A percentile compares a stretch with the other conserved stretches of the same genome.
These are phyloP conservation scores for Cetonia aurata DNA, from an alignment of 2,888 invertebrate genomes.

Conservation along the genomic window DNA sequence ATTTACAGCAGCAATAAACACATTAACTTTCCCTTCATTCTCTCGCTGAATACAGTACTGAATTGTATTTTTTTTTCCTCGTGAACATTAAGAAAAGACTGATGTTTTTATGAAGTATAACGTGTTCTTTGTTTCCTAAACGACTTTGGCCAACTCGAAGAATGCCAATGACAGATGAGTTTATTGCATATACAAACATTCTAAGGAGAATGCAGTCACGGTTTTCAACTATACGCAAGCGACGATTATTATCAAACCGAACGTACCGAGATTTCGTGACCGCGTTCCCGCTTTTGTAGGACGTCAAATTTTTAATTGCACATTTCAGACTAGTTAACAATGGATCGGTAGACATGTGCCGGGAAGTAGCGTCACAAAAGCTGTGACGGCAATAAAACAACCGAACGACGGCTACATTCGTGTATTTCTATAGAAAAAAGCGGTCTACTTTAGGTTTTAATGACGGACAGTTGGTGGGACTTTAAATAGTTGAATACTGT, in stretches of 20 bases:
- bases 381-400: conserved; percentile 30
- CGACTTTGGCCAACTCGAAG: conserved; percentile 7
- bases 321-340: conserved; percentile 15
- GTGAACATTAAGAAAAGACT: background rate
- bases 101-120: conserved; percentile 18
- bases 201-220: background rate
- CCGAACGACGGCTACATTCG: conserved; percentile 22
- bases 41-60: background rate
- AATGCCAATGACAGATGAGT: conserved; percentile 1
- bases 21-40: background rate
- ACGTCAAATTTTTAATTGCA: conserved; percentile 24
- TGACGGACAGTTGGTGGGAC: conserved; percentile 29
- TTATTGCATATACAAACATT: background rate
- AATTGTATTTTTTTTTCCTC: conserved; percentile 9
- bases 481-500: conserved; percentile 20
- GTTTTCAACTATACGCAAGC: background rate
- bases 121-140: conserved; percentile 6
- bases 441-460: conserved; percentile 29
- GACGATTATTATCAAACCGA: background rate
- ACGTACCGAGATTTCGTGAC: conserved; percentile 2
- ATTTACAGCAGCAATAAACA: conserved; percentile 2
- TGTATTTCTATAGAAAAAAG: conserved; percentile 24
- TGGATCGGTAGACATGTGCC: conserved; percentile 14
- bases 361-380: conserved; percentile 21
- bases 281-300: background rate